These are phyloP conservation scores for Rapana venosa DNA, from an alignment of 2,888 invertebrate genomes.

Conservation along the genomic window DNA sequence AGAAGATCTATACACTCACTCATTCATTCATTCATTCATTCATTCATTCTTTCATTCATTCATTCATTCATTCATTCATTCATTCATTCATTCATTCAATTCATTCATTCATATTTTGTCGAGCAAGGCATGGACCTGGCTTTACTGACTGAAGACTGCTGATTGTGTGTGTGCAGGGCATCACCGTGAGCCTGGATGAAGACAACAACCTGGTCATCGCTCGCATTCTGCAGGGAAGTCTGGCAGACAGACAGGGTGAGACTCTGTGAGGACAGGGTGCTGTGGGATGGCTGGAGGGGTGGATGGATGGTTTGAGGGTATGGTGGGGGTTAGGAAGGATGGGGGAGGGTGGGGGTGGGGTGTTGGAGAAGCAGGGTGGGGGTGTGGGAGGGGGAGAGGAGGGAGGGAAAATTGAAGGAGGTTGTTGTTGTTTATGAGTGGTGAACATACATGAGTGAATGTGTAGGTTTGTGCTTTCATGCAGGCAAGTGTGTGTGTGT, in stretches of 20 bases:
- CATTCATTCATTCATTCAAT: no score
- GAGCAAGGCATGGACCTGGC: no score
- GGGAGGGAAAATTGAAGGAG: neutral
- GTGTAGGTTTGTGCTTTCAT: neutral
- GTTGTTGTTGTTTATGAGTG: no score
- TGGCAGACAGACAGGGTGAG: constrained; percentile 87
- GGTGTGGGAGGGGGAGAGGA: neutral
- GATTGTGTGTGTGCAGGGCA: constrained; percentile 79
- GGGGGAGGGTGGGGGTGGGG: neutral
- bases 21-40: no score
- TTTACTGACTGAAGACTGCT: no score
- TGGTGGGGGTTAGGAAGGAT: neutral
- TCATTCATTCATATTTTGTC: no score
- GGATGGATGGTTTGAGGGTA: no score
- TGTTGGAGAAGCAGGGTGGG: neutral
- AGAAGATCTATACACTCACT: no score
- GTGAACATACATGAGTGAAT: no score
- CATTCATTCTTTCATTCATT: no score
- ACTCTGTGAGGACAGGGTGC: neutral
- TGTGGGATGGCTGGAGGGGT: no score
- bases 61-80: no score
- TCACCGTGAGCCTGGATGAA: constrained; percentile 88
- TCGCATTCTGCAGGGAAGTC: constrained; percentile 93
- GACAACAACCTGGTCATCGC: constrained; percentile 93
- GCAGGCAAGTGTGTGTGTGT: neutral